phyloP scores from a whole-genome alignment of 2,113 vertebrate species.

The Lycaon pictus region DNA sequence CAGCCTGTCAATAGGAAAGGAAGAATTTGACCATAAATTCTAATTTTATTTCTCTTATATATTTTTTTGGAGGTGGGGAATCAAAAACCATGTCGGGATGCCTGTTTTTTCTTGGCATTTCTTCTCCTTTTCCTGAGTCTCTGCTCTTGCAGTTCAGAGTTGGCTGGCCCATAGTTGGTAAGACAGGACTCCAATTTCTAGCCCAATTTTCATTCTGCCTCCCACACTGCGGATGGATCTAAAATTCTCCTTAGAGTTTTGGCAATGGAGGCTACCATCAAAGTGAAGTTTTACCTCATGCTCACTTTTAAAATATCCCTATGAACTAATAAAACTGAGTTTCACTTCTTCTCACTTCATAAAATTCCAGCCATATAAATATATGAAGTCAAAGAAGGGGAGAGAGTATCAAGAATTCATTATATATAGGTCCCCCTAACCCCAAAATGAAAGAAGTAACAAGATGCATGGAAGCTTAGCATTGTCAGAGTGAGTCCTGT shows the following conservation, averaged over 20 bases:
- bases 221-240: background rate
- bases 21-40: background rate
- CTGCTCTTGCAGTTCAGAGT: background rate
- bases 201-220: background rate
- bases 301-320: background rate
- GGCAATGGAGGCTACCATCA: background rate
- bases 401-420: background rate
- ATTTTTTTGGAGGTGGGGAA: background rate
- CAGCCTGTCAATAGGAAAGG: background rate
- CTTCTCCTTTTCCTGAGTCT: background rate
- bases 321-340: background rate
- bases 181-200: background rate
- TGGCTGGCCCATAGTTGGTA: background rate
- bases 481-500: background rate
- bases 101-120: background rate
- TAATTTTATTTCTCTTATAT: background rate
- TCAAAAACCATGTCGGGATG: rapidly evolving
- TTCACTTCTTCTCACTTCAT: background rate
- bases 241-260: background rate
- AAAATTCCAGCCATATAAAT: background rate
- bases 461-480: background rate
- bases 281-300: background rate
- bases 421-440: background rate
- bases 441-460: background rate
- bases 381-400: background rate